Evolutionary conservation across 1,140 invertebrate species (phyloP).

Genomic region (Lordiphosa clarofinis): DNA sequence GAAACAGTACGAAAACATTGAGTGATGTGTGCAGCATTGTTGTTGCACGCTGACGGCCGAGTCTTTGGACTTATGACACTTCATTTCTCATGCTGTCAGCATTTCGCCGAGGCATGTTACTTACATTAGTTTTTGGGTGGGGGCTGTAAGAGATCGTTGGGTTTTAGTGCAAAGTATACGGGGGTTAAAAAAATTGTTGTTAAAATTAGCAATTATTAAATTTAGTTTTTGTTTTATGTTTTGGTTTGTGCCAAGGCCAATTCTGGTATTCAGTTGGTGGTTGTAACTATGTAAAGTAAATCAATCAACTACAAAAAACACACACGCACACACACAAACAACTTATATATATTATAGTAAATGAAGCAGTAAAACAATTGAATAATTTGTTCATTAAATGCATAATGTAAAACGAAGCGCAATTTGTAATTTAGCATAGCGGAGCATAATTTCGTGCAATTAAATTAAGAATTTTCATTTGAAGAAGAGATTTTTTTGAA

Average conservation of each 20-base stretch:
- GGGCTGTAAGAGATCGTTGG: slow-evolving; percentile 37
- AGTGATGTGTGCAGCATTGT: slow-evolving; percentile 27
- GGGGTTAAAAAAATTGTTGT: slow-evolving; percentile 61
- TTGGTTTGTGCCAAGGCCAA: slow-evolving; percentile 42
- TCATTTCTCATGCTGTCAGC: slow-evolving; percentile 58
- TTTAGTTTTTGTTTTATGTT: background rate
- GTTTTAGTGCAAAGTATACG: slow-evolving; percentile 60
- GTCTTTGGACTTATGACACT: slow-evolving; percentile 35
- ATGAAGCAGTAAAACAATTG: slow-evolving; percentile 62
- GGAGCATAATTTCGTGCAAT: slow-evolving; percentile 44
- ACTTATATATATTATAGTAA: slow-evolving; percentile 55
- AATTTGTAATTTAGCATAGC: slow-evolving; percentile 64
- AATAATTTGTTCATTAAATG: slow-evolving; percentile 62
- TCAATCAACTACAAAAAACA: slow-evolving; percentile 30
- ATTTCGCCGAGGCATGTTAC: slow-evolving; percentile 28
- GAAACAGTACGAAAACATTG: background rate
- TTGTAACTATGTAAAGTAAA: slow-evolving; percentile 8
- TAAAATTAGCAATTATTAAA: slow-evolving; percentile 73
- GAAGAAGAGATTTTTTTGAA: slow-evolving; percentile 25
- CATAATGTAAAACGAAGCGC: slow-evolving; percentile 74
- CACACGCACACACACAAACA: slow-evolving; percentile 59
- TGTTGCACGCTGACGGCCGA: slow-evolving; percentile 26
- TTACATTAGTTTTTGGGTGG: slow-evolving; percentile 31
- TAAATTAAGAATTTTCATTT: slow-evolving; percentile 42
- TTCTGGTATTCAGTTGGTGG: slow-evolving; percentile 21